These are phyloP conservation scores for Venturia canescens DNA, from an alignment of 1,140 invertebrate species.

Conservation along the genomic window DNA sequence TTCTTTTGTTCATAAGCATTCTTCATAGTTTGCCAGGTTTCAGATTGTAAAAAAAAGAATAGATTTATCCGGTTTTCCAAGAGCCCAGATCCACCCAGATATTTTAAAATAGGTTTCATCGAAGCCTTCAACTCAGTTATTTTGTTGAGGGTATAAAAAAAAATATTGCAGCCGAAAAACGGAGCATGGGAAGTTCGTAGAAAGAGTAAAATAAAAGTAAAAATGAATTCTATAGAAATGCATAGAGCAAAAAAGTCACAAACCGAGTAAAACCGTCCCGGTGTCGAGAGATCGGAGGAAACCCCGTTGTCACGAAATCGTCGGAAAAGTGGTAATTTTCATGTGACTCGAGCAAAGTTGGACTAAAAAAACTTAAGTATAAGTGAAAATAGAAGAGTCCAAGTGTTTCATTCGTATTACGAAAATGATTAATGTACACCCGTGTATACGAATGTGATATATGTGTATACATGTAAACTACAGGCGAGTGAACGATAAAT, in stretches of 20 bases:
- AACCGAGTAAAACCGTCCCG: too few relatives aligned
- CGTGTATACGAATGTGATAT: constrained; percentile 46
- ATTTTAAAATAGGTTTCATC: too few relatives aligned
- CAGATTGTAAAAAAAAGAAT: too few relatives aligned
- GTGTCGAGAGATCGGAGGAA: too few relatives aligned
- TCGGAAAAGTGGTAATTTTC: too few relatives aligned
- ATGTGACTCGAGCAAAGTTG: background rate
- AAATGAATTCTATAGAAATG: background rate
- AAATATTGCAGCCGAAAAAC: background rate
- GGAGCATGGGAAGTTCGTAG: constrained; percentile 13
- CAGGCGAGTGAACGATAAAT: constrained; percentile 59
- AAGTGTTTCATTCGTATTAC: background rate
- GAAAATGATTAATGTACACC: constrained; percentile 26
- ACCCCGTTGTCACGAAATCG: too few relatives aligned
- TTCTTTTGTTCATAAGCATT: too few relatives aligned
- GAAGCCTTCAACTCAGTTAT: too few relatives aligned
- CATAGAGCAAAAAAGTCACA: too few relatives aligned
- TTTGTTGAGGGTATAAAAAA: background rate
- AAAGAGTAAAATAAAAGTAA: constrained; percentile 14
- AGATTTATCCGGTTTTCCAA: too few relatives aligned
- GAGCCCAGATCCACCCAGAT: too few relatives aligned
- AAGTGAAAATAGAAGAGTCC: background rate
- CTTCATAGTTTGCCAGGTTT: too few relatives aligned
- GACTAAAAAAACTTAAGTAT: background rate
- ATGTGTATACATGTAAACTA: constrained; percentile 61